These are phyloP conservation scores for Drosophila serrata DNA, from an alignment of 1,140 invertebrate species.

Conservation along the genomic window DNA sequence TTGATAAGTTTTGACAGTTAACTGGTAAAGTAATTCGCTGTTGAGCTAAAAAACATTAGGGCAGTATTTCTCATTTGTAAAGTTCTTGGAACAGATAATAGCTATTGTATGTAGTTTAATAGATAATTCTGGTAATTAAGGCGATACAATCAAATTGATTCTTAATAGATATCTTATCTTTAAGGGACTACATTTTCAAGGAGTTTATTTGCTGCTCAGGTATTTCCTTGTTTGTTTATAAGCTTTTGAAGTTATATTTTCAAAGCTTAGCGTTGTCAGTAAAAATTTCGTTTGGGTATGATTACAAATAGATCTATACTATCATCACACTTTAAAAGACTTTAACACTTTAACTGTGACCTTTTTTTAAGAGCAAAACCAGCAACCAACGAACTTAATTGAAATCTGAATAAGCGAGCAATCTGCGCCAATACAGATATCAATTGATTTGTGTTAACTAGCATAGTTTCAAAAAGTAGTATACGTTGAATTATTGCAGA, in stretches of 20 bases:
- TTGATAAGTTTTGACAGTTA: slow-evolving; percentile 1
- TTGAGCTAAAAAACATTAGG: neutral
- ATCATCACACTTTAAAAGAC: neutral
- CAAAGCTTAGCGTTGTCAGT: neutral
- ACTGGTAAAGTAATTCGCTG: neutral
- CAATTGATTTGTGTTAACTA: slow-evolving; percentile 20
- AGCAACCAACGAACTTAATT: neutral
- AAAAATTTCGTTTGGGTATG: no score
- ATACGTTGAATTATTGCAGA: slow-evolving; percentile 2
- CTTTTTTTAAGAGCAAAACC: neutral
- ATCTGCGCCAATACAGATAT: neutral
- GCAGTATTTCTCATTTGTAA: slow-evolving; percentile 5
- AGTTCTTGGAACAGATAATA: neutral
- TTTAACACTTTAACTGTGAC: neutral
- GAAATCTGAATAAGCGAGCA: neutral
- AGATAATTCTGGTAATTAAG: neutral
- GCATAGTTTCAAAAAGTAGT: neutral
- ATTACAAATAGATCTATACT: no score
- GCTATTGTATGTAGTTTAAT: no score
- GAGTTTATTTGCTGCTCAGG: neutral
- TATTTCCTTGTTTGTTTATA: neutral
- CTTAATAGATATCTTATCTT: neutral
- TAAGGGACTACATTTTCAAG: no score
- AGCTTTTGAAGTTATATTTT: neutral
- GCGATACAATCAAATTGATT: neutral